Evolutionary conservation across 2,888 invertebrate species (phyloP).

Genomic region (Cerceris ruficornis): DNA sequence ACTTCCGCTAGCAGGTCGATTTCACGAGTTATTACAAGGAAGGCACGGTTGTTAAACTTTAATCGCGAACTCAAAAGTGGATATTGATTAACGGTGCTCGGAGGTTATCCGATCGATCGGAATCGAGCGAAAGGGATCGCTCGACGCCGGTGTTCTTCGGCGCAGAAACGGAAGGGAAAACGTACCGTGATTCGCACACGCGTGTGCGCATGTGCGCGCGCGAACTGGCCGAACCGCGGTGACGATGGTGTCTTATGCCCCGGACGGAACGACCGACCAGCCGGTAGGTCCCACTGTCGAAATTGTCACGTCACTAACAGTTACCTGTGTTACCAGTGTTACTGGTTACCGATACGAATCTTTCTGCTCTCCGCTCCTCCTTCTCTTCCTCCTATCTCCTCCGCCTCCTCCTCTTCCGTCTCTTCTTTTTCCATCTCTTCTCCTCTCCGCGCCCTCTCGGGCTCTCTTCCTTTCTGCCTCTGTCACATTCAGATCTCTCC

Average conservation of each 20-base stretch:
- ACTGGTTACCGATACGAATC: slow-evolving; percentile 68
- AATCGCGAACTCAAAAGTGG: slow-evolving; percentile 21
- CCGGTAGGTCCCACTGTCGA: slow-evolving; percentile 66
- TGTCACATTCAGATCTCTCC: slow-evolving; percentile 52
- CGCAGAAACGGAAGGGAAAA: slow-evolving; percentile 43
- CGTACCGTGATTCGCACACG: slow-evolving; percentile 33
- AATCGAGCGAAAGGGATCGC: slow-evolving; percentile 34
- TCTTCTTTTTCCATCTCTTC: slow-evolving; percentile 10
- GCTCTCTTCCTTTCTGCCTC: slow-evolving; percentile 42
- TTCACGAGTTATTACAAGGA: slow-evolving; percentile 6
- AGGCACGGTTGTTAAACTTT: neutral
- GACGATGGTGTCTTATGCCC: slow-evolving; percentile 60
- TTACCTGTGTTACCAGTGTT: slow-evolving; percentile 70
- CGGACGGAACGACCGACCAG: slow-evolving; percentile 58
- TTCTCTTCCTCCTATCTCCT: neutral
- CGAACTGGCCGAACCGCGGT: slow-evolving; percentile 36
- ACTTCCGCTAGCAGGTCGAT: neutral
- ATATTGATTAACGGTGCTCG: slow-evolving; percentile 45
- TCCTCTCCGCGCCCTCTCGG: slow-evolving; percentile 24
- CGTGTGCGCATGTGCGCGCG: neutral
- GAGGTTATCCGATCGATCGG: slow-evolving; percentile 50
- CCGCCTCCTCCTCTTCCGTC: neutral
- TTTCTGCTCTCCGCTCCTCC: slow-evolving; percentile 26
- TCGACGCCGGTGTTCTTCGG: slow-evolving; percentile 44
- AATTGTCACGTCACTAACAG: slow-evolving; percentile 72